Base-by-base conservation (phyloP, 2,888 invertebrate species). In the Sipunculus nudus region DNA sequence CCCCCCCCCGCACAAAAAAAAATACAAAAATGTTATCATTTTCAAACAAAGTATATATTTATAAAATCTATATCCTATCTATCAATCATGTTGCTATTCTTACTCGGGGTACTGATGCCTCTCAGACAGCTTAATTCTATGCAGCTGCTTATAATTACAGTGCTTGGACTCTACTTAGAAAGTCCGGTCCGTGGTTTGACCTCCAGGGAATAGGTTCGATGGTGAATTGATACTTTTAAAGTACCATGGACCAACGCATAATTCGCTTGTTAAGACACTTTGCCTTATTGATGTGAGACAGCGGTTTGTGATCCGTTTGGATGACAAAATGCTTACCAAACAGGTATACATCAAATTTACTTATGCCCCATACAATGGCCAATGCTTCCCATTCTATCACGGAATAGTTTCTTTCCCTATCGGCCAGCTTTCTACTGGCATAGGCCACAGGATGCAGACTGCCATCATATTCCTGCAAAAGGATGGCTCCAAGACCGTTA, bases 401-500 rank as follows among this genome's bases (percentile, higher is more conserved):
- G 0, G 61, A 38, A 59, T 72, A 72, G 0, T 57, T 35, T 0
- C 59, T 52, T 43, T 74, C 72, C 3, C 67, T 35, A 3, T 61
- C 59, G 0, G 61, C 19, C 6, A 75, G 53, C 2, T 65, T 62
- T 21, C 66, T 28, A 40, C 73, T 72, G 16, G 59, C 57, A 55
- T 72, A 75, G 13, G 62, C 63, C 0, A 74, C 64, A 6, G 69
- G 71, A 3, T 43, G 53, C 21, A 54, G 57, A 1, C 26, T 32
- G 8, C 59, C 61, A 10, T 57, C 55, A 16, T 40, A 21, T 13
- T 40, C 39, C 40, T 65, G 75, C 41, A 65, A 29, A 0, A 74
- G 67, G 0, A 61, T 72, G 0, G 70, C 71, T 3, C 72, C 74
- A 6, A 72, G 46, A 1, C 70, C 74, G 13, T 49, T 54, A 3